A percentile compares a stretch with the other conserved stretches of the same genome.
Evolutionary conservation across 2,113 vertebrate species (phyloP).

Genomic region (Indicator maculatus): DNA sequence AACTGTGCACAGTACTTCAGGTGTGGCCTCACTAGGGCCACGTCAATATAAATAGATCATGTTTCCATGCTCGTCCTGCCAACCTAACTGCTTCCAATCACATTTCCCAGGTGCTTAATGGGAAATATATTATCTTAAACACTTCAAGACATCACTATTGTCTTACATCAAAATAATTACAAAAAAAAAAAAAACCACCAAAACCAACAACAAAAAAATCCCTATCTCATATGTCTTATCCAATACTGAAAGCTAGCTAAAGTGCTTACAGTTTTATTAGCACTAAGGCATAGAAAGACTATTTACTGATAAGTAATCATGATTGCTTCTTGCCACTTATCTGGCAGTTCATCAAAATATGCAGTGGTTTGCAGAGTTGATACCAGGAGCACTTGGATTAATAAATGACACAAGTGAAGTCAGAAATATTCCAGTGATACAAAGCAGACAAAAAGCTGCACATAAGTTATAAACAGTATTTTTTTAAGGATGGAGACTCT

Average conservation of each 20-base stretch:
- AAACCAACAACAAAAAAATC: too few relatives aligned
- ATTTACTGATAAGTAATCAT: neutral
- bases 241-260: neutral
- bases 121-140: neutral
- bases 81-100: neutral
- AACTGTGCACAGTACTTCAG: too few relatives aligned
- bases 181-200: neutral
- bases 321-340: neutral
- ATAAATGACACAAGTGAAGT: neutral
- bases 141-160: neutral
- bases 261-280: neutral
- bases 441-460: neutral
- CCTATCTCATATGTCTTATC: neutral
- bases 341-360: neutral
- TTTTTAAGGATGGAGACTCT: neutral
- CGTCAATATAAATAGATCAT: neutral
- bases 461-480: neutral
- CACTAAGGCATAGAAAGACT: neutral
- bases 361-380: neutral
- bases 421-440: neutral
- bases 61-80: neutral
- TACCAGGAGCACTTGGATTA: neutral
- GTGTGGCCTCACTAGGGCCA: too few relatives aligned
- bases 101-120: neutral
- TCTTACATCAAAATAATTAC: neutral